Evolutionary conservation across 1,140 invertebrate species (phyloP).

Genomic region (Pomacea maculata): DNA sequence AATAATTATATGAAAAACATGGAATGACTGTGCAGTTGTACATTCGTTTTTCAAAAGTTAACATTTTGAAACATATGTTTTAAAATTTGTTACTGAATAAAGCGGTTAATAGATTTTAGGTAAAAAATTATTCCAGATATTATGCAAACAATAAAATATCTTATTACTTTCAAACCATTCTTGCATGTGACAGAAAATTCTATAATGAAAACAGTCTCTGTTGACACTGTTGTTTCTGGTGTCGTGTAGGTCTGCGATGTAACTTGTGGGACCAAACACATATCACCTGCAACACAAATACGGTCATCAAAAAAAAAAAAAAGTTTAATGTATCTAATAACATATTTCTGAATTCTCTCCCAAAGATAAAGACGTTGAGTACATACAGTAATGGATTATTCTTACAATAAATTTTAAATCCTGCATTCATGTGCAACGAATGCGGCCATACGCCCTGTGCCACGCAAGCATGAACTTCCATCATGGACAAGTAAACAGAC

Average conservation of each 20-base stretch:
- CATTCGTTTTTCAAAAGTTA: too few relatives aligned
- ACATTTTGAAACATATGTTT: too few relatives aligned
- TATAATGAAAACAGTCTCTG: constrained; percentile 76
- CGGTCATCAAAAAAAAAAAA: constrained; percentile 23
- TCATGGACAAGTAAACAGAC: background rate
- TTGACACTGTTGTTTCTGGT: constrained; percentile 76
- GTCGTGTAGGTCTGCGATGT: constrained; percentile 79
- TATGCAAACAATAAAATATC: background rate
- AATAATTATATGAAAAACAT: too few relatives aligned
- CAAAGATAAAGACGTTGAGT: too few relatives aligned
- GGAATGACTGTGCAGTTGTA: too few relatives aligned
- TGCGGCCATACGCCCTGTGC: background rate
- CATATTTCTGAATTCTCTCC: background rate
- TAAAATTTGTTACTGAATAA: too few relatives aligned
- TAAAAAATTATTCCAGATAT: background rate
- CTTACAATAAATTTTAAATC: too few relatives aligned
- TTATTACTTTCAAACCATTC: constrained; percentile 61
- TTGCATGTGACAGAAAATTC: constrained; percentile 69
- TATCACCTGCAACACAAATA: constrained; percentile 51
- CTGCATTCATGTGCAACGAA: too few relatives aligned
- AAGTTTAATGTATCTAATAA: constrained; percentile 14
- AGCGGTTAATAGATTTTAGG: too few relatives aligned
- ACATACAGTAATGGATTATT: too few relatives aligned
- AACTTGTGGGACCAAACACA: constrained; percentile 64
- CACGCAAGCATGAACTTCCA: constrained; percentile 8